A percentile compares a stretch with the other conserved stretches of the same genome.
phyloP scores from a whole-genome alignment of 2,888 invertebrate species.

The Kryphioiulus occultus region DNA sequence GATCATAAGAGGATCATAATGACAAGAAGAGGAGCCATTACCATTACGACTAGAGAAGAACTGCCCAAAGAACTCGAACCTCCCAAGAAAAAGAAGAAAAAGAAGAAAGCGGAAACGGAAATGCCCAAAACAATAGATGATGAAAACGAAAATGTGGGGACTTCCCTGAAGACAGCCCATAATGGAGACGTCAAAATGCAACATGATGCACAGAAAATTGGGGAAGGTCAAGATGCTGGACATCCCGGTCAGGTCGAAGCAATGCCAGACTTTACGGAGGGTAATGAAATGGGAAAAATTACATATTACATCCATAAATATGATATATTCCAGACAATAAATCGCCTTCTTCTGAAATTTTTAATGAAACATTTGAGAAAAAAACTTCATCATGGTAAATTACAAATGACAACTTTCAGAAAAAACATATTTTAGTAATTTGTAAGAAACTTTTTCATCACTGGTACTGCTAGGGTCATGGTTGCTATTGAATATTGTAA shows the following conservation, averaged over 20 bases:
- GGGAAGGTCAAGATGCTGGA: background rate
- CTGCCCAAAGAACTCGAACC: background rate
- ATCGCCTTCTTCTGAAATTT: no score
- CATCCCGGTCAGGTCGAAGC: background rate
- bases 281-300: background rate
- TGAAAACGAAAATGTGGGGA: background rate
- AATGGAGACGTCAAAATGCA: background rate
- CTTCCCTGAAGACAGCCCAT: background rate
- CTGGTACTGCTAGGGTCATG: no score
- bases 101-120: background rate
- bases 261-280: background rate
- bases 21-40: constrained; percentile 25
- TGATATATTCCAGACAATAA: no score
- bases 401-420: no score
- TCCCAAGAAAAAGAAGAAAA: background rate
- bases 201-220: background rate
- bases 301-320: no score
- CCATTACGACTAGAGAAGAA: background rate
- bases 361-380: no score
- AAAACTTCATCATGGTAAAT: no score
- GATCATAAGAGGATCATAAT: constrained; percentile 1
- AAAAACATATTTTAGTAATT: no score
- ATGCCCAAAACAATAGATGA: background rate
- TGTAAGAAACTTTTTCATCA: no score
- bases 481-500: no score